Percentiles rank a stretch among this genome's conserved stretches.
Evolutionary conservation across 2,888 invertebrate genomes (phyloP).

Genomic region (Beris chalybata): DNA sequence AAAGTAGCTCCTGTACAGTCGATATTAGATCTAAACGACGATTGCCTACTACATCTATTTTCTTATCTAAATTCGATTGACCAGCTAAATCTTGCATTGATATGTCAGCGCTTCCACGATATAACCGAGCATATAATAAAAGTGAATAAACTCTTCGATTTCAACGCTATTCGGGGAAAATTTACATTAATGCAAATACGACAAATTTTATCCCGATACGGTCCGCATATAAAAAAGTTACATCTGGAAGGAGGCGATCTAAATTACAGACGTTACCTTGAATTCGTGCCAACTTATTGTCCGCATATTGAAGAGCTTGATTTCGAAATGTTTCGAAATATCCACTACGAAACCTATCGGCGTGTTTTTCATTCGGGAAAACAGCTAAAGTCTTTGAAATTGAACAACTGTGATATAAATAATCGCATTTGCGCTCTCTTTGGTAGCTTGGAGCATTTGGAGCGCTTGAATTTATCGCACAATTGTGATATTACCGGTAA

Average conservation of each 20-base stretch:
- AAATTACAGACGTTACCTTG: conserved; percentile 31
- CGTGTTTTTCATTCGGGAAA: not conserved
- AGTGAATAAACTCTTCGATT: conserved; percentile 28
- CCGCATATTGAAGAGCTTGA: conserved; percentile 31
- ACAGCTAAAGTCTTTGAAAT: conserved; percentile 28
- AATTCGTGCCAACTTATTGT: conserved; percentile 34
- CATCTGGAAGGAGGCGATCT: conserved; percentile 2
- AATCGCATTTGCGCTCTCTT: conserved; percentile 23
- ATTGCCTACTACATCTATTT: conserved; percentile 38
- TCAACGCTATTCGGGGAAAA: conserved; percentile 8
- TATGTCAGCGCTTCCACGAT: conserved; percentile 31
- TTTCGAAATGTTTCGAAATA: conserved; percentile 25
- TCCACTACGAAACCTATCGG: conserved; percentile 16
- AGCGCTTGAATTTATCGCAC: conserved; percentile 33
- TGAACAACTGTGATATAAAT: conserved; percentile 31
- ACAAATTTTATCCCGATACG: conserved; percentile 25
- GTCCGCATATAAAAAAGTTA: conserved; percentile 26
- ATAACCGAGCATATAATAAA: conserved; percentile 33
- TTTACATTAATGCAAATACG: conserved; percentile 36
- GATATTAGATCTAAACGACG: conserved; percentile 36
- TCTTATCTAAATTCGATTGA: conserved; percentile 35
- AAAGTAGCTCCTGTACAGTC: conserved; percentile 5
- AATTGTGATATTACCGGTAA: conserved; percentile 36
- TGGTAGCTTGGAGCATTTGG: conserved; percentile 13
- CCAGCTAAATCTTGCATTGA: conserved; percentile 24